These are phyloP conservation scores for Hypomesus transpacificus DNA, from an alignment of 2,113 vertebrate species.

Conservation along the genomic window DNA sequence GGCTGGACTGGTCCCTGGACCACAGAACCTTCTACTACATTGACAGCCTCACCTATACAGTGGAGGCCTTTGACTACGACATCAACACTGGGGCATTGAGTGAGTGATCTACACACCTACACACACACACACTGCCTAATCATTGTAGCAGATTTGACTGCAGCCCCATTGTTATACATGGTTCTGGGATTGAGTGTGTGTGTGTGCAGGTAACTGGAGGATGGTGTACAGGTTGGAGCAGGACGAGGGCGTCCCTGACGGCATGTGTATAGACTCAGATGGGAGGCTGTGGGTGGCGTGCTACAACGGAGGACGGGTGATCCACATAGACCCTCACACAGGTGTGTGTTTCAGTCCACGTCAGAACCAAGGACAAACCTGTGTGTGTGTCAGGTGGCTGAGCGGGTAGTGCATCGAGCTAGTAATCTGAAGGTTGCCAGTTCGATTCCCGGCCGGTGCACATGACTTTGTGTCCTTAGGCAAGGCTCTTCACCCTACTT, in stretches of 20 bases:
- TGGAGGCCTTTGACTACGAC: constrained; percentile 92
- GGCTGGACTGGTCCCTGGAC: constrained; percentile 91
- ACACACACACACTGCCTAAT: constrained; percentile 10
- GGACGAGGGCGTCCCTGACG: constrained; percentile 87
- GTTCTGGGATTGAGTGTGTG: neutral
- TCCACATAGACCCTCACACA: constrained; percentile 84
- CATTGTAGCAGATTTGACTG: neutral
- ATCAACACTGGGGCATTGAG: constrained; percentile 76
- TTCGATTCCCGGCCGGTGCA: too few relatives aligned
- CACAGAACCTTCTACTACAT: constrained; percentile 88
- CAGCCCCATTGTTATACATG: neutral
- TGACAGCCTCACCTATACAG: constrained; percentile 81
- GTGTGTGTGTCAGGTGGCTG: too few relatives aligned
- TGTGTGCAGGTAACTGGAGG: constrained; percentile 59
- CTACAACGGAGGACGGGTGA: constrained; percentile 84
- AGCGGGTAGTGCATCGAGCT: too few relatives aligned
- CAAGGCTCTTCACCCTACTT: too few relatives aligned
- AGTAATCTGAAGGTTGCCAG: too few relatives aligned
- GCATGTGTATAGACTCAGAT: constrained; percentile 85
- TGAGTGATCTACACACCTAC: constrained; percentile 50
- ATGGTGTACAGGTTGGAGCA: constrained; percentile 63
- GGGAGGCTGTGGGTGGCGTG: constrained; percentile 94
- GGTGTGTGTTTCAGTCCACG: constrained; percentile 60
- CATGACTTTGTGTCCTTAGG: too few relatives aligned
- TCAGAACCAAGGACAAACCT: neutral